Base-by-base conservation (phyloP, 2,797 vertebrate species). In the Brachymystax lenok region DNA sequence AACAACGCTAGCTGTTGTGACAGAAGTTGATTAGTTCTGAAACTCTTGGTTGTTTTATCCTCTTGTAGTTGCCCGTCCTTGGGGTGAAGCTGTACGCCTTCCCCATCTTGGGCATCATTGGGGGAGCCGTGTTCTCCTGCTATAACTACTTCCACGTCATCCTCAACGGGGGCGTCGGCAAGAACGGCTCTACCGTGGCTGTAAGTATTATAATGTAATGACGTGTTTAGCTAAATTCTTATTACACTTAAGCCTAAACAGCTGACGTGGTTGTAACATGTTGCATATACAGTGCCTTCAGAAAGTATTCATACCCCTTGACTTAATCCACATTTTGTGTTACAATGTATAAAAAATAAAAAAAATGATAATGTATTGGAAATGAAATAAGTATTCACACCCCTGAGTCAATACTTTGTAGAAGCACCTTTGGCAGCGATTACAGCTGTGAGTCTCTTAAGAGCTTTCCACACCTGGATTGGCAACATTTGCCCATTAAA, bases 151-250 rank as follows among this genome's bases (percentile, higher is more conserved):
- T 99, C 91, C 87, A 94, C 54, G 95, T 98, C 88, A 99, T 99
- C 85, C 88, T 99, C 83, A 96, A 95, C 33, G 98, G 98, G 66
- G 98, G 98, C 2, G 95, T 98, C 56, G 98, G 98, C 77, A 99
- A 99, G 89, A 99, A 99, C 24, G 98, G 98, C 89, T 99, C 98
- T 63, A 99, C 98, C 0, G 96, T 98, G 77, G 98, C 98, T 81
- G 98, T 99, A 95, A 97, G 97, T 89, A 56, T 3, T 14, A 72
- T 17, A 6, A 14, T 28, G 14, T 50, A 12, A 16, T 28, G 3
- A 75, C 46, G 24, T 46, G 4, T 3, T 28, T 61, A 7, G 56
- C 7, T 8, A n/a, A 7, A 10, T 24, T 24, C 24, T 63, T 1
- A 63, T 63, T 61, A 10, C 59, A 59, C 56, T 59, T 19, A 21